Base-by-base conservation (phyloP, 2,113 vertebrate genomes). In the Pyrgilauda ruficollis region DNA sequence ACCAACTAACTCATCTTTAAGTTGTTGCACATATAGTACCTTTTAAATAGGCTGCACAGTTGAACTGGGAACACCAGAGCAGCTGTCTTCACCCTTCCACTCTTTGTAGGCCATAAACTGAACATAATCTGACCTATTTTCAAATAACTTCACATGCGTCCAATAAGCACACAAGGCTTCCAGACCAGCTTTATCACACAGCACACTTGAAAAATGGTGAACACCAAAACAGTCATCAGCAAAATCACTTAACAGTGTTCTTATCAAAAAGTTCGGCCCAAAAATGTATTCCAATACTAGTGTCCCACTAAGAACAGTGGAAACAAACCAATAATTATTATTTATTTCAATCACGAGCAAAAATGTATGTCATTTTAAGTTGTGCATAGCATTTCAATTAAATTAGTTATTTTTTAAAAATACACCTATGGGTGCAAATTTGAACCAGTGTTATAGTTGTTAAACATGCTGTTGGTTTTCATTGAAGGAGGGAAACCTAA, bases 101-200 rank as follows among this genome's bases (percentile, higher is more conserved):
- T 37, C 13, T 55, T 61, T 55, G 22, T 46, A 84, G 46, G 14
- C 28, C 27, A 24, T 41, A 85, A 93, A 47, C 10, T 1, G 0
- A 74, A n/a, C 28, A 78, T 31, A 84, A 82, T 91, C 87, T 89
- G 30, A 68, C 41, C n/a, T 64, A 35, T 68, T 96, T 95, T 91
- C 33, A 67, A 50, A 81, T 24, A 91, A 43, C 6, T 70, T 44
- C 15, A 26, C 13, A n/a, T 4, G 1, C 14, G 83, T 70, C 49
- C 30, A 55, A 5, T 58, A 84, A 15, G 7, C 41, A 84, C 11
- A n/a, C 24, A 50, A 74, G 41, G 11, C 27, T 67, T 78, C 39
- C 43, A 77, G 33, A 59, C 14, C 24, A 89, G 15, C 10, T 75
- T 87, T 89, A 31, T 59, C 80, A 67, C 9, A 17, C 24, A 67